A percentile compares a stretch with the other conserved stretches of the same genome.
Conservation (phyloP, 2,113 vertebrate genomes). For the Tylochromis polylepis region DNA sequence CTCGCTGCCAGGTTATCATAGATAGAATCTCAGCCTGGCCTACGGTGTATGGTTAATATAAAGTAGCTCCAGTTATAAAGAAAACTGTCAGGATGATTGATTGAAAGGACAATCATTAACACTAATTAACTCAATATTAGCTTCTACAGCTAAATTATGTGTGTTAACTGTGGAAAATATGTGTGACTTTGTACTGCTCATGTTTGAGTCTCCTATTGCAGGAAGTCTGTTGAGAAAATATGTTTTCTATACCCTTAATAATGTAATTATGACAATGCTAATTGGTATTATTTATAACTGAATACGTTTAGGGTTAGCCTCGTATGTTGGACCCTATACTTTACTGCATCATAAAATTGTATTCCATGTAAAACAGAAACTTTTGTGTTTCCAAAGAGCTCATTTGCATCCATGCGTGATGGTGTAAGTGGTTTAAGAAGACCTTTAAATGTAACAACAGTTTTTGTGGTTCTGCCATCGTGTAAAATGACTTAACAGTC, state of each 20-base stretch:
- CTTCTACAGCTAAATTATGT: not conserved
- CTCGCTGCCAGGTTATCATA: not conserved
- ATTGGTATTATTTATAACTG: not conserved
- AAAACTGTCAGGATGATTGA: not conserved
- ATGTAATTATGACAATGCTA: not conserved
- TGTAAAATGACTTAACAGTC: slow-evolving; percentile 15
- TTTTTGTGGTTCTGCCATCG: slow-evolving; percentile 16
- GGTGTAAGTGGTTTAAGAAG: not conserved
- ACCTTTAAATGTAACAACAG: slow-evolving; percentile 31
- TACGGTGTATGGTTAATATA: not conserved
- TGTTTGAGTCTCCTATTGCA: not conserved
- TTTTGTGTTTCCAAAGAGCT: slow-evolving; percentile 18
- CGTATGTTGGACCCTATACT: not conserved
- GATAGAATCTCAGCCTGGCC: not conserved
- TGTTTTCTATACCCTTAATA: not conserved
- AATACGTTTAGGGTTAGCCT: not conserved
- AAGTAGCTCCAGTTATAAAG: not conserved
- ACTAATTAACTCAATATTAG: not conserved
- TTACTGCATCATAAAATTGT: not conserved
- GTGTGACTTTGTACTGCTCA: not conserved
- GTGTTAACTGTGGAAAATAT: not conserved
- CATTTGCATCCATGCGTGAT: slow-evolving; percentile 26
- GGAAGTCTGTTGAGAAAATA: not conserved
- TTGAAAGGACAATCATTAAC: not conserved
- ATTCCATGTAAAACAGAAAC: not conserved